phyloP scores from a whole-genome alignment of 2,888 invertebrate genomes.

The Eilema griseolum region DNA sequence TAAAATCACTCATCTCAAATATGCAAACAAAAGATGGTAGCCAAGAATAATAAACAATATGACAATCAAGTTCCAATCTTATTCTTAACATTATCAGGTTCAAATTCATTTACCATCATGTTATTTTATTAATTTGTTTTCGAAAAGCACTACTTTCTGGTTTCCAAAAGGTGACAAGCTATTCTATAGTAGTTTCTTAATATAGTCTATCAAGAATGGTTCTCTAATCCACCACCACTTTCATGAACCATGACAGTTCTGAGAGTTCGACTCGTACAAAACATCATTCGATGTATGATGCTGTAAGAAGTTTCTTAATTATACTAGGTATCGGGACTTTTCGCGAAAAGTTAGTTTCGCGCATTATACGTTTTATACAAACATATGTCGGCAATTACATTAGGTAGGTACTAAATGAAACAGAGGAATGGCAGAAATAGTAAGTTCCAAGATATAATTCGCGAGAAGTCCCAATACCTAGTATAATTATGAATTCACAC shows the following conservation, averaged over 20 bases:
- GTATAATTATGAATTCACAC: too few species aligned
- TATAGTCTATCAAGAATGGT: not conserved
- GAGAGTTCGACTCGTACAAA: not conserved
- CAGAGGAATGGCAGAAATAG: too few species aligned
- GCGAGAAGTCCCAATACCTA: too few species aligned
- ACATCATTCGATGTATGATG: not conserved
- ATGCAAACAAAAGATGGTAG: not conserved
- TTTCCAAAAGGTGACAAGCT: not conserved
- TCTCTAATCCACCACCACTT: not conserved
- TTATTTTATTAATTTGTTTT: not conserved
- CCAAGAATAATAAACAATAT: not conserved
- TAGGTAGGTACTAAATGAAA: too few species aligned
- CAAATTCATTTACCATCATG: not conserved
- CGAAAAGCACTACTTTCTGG: not conserved
- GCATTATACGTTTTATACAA: too few species aligned
- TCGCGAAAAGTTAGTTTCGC: too few species aligned
- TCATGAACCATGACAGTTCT: not conserved
- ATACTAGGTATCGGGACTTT: too few species aligned
- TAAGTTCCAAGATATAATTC: too few species aligned
- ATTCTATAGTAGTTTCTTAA: not conserved
- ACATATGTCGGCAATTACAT: too few species aligned
- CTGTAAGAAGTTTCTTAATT: not conserved
- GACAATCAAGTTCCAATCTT: not conserved
- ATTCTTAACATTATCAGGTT: not conserved
- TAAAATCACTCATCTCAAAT: not conserved